Base-by-base conservation (phyloP, 37 sponge, comb jelly and placozoan species). In the Spongilla lacustris region DNA sequence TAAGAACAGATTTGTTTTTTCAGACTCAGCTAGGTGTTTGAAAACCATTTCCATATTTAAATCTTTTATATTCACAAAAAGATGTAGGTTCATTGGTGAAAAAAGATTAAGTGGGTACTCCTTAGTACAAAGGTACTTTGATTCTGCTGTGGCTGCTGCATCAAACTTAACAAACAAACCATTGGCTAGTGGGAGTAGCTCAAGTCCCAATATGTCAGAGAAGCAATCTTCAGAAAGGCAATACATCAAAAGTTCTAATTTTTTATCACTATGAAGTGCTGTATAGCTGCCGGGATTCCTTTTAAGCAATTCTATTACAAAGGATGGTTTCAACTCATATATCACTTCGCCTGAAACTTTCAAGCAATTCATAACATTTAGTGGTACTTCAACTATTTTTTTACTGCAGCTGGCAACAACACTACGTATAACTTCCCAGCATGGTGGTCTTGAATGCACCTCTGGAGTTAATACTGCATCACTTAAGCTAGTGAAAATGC, bases 181-280 rank as follows among this genome's bases (percentile, higher is more conserved):
- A 81, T 81, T 80, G 30, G 81, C 85, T 36, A 90, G 66, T 38
- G 90, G 90, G 2, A 90, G 74, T 0, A 90, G 77, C 14, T 38
- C 50, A 5, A 90, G 36, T 41, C 41, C 41, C 6, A 41, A 3
- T 41, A 41, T 6, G 6, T 41, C 6, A 41, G 6, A 22, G 67
- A 81, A 85, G 12, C 28, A 4, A 24, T 66, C 23, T 32, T 90
- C 82, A 29, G 70, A 71, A 10, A 90, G 77, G 38, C 90, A 90
- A 82, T 90, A 90, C 12, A 12, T 50, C 24, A 90, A 77, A 67
- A 90, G 70, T 35, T 68, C 70, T 1, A 74, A 11, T 33, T 90
- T 90, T 28, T 69, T 76, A 73, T 25, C 26, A 66, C 38, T 8
- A 13, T 30, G 33, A 80, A 79, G 24, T 10, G 50, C 21, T 14